phyloP scores from a whole-genome alignment of 2,113 vertebrate species.

The Catharus minimus region DNA sequence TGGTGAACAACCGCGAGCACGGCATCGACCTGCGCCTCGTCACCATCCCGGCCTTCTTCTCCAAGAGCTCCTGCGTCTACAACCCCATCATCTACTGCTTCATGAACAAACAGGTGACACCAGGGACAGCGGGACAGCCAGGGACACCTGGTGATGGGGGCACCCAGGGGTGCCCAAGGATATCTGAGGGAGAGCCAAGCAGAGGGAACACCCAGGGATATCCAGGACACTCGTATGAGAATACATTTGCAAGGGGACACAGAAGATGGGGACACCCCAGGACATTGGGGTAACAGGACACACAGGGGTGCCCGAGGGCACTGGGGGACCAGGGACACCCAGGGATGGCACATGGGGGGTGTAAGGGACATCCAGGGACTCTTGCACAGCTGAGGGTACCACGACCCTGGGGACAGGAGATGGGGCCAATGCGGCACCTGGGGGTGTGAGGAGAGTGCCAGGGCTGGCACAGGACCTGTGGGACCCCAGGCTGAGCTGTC shows the following conservation, averaged over 20 bases:
- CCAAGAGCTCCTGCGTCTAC: slow-evolving; percentile 84
- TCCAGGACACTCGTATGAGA: not conserved
- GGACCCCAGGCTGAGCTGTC: not conserved
- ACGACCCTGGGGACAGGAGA: accelerated
- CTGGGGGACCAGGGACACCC: accelerated
- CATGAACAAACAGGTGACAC: slow-evolving; percentile 86
- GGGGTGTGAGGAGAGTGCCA: not conserved
- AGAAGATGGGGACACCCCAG: not conserved
- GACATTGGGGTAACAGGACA: accelerated
- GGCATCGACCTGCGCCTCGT: slow-evolving; percentile 79
- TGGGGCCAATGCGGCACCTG: accelerated
- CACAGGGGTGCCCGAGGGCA: not conserved
- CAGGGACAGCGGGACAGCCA: too few species aligned
- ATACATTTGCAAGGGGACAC: not conserved
- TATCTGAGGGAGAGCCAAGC: not conserved
- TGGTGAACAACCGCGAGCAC: slow-evolving; percentile 67
- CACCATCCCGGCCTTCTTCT: slow-evolving; percentile 83
- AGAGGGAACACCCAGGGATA: not conserved
- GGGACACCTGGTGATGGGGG: too few species aligned
- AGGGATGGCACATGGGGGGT: accelerated
- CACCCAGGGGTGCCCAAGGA: not conserved
- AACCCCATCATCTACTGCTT: slow-evolving; percentile 87
- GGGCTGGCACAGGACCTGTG: not conserved
- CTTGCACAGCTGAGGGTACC: not conserved
- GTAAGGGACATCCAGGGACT: not conserved